Base-by-base conservation (phyloP, 2,888 invertebrate species). In the Conus canariensis region DNA sequence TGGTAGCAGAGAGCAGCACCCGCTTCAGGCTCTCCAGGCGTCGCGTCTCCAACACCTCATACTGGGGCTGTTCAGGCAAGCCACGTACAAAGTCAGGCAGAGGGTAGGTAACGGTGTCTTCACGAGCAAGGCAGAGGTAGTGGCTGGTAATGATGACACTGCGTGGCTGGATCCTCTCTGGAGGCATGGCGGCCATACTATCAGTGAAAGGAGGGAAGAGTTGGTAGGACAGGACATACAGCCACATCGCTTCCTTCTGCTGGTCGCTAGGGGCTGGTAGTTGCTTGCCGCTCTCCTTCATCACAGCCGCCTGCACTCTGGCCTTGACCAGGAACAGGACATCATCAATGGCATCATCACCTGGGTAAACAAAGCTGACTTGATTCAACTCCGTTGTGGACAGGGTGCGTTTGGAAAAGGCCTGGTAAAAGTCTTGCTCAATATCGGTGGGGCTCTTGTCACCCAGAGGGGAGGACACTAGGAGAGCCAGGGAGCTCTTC, bases 81-180 rank as follows among this genome's bases (percentile, higher is more conserved):
- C 95, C 95, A n/a, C 94, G 92, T 12, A 94, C 95, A 93, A 96
- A 96, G 82, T 95, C 95, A 9, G 96, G 96, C n/a, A 96, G 91
- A 0, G 96, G 96, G 90, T 96, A 96, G 90, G 95, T 95, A 67
- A 95, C 95, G 60, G 95, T 90, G 92, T 96, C 95, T 88, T 96
- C 96, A 80, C 92, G 92, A 6, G 94, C 93, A 60, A 96, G 92
- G 90, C 94, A 95, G n/a, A 96, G 85, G 89, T 95, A 94, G 45
- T 93, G 92, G 89, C 95, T 94, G 77, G 95, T 95, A 64, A 96
- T 90, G 30, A 96, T 94, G 87, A 96, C 92, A 74, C 94, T 95
- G 10, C 95, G 91, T 16, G 95, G 91, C 88, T 93, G 92, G n/a
- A 92, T 90, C 10, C 92, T 90, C 30, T 93, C 92, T 1, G 92